Conservation (phyloP, 1,140 invertebrate species). For the Euura lappo region DNA sequence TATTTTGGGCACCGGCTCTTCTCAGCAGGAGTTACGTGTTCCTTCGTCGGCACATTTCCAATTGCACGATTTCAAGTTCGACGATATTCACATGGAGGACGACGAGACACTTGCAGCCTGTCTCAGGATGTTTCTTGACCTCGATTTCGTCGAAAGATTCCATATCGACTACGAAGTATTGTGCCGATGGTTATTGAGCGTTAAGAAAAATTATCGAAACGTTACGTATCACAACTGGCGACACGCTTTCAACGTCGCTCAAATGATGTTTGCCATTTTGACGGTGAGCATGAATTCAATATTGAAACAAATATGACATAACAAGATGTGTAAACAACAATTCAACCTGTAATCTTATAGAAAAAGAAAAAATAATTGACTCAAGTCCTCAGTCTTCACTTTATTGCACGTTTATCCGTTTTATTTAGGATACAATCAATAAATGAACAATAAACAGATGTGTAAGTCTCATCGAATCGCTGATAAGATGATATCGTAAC, state of each 20-base stretch:
- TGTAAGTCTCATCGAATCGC: no score
- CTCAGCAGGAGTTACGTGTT: constrained; percentile 68
- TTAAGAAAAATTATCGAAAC: constrained; percentile 96
- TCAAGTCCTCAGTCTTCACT: no score
- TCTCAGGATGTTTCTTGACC: constrained; percentile 89
- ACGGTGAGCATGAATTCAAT: constrained; percentile 67
- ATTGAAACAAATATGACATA: neutral
- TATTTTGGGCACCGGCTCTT: constrained; percentile 3
- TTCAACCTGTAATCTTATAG: no score
- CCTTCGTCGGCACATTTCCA: constrained; percentile 83
- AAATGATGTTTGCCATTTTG: constrained; percentile 95
- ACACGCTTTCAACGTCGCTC: constrained; percentile 94
- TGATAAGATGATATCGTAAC: no score
- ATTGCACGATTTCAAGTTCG: constrained; percentile 87
- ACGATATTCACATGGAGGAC: constrained; percentile 84
- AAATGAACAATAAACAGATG: no score
- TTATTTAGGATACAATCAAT: no score
- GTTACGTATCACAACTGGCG: constrained; percentile 98
- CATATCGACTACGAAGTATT: constrained; percentile 90
- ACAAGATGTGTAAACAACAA: no score
- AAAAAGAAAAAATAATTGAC: no score
- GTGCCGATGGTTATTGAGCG: constrained; percentile 89
- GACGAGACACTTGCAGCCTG: constrained; percentile 87
- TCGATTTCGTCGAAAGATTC: constrained; percentile 88
- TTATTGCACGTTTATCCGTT: no score